Percentiles rank a stretch among this genome's conserved stretches.
Evolutionary conservation across 2,797 vertebrate genomes (phyloP).

Genomic region (Tympanoctomys barrerae): DNA sequence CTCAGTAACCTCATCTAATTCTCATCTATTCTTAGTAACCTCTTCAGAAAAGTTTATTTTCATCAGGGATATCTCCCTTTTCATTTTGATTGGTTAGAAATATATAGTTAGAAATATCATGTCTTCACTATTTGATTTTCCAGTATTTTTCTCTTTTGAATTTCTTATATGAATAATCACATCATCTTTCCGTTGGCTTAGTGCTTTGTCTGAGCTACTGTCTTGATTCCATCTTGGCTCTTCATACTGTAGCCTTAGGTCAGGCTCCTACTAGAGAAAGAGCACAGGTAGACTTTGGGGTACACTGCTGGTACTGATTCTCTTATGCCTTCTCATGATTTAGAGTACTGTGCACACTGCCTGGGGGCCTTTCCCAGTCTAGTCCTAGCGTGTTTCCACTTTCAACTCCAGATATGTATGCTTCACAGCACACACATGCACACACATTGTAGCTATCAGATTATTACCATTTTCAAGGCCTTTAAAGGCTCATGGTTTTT

Average conservation of each 20-base stretch:
- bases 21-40: not conserved
- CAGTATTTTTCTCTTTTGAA: not conserved
- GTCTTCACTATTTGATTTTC: constrained; percentile 22
- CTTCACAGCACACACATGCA: not conserved
- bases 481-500: not conserved
- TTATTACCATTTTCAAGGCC: not conserved
- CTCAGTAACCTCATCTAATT: not conserved
- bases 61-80: not conserved
- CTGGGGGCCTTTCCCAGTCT: not conserved
- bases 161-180: constrained; percentile 29
- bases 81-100: constrained; percentile 28
- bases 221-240: constrained; percentile 15
- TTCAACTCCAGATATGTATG: not conserved
- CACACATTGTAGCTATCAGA: not conserved
- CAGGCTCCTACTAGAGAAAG: not conserved
- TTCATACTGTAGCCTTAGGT: not conserved
- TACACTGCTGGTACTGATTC: not conserved
- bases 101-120: not conserved
- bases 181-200: constrained; percentile 1
- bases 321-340: not conserved
- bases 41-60: constrained; percentile 11
- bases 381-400: not conserved
- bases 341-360: not conserved
- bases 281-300: not conserved
- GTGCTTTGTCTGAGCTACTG: not conserved